phyloP scores from a whole-genome alignment of 2,113 vertebrate species.

The Rhineura floridana region DNA sequence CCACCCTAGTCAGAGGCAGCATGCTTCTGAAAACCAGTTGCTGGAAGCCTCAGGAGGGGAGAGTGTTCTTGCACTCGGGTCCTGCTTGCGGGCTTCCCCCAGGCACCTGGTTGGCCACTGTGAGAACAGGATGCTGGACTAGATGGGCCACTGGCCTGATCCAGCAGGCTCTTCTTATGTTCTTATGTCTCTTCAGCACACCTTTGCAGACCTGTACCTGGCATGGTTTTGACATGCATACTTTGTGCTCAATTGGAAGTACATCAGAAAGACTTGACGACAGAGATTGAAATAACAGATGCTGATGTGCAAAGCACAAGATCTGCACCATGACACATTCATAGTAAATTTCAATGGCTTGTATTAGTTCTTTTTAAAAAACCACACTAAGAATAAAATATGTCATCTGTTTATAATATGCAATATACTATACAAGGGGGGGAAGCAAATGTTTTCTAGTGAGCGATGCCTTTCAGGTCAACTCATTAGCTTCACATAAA shows the following conservation, averaged over 20 bases:
- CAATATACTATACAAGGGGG: conserved; percentile 40
- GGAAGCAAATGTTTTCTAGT: conserved; percentile 29
- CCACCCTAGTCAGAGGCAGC: too few species aligned
- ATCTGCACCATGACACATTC: background rate
- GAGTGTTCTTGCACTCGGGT: too few species aligned
- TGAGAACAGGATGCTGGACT: too few species aligned
- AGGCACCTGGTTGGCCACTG: too few species aligned
- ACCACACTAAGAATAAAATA: conserved; percentile 15
- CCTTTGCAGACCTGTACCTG: background rate
- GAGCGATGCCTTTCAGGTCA: conserved; percentile 18
- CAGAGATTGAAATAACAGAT: background rate
- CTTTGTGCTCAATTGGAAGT: background rate
- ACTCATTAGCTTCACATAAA: conserved; percentile 59
- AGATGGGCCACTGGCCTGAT: too few species aligned
- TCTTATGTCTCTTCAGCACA: background rate
- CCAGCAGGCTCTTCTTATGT: too few species aligned
- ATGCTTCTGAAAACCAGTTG: too few species aligned
- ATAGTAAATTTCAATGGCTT: background rate
- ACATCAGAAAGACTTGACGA: background rate
- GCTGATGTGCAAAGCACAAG: background rate
- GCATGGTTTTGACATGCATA: background rate
- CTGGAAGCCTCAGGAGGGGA: too few species aligned
- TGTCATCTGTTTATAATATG: conserved; percentile 34
- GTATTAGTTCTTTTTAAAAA: conserved; percentile 12
- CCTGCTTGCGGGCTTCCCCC: too few species aligned